phyloP scores from a whole-genome alignment of 2,113 vertebrate genomes.

The Corydoras maculifer region DNA sequence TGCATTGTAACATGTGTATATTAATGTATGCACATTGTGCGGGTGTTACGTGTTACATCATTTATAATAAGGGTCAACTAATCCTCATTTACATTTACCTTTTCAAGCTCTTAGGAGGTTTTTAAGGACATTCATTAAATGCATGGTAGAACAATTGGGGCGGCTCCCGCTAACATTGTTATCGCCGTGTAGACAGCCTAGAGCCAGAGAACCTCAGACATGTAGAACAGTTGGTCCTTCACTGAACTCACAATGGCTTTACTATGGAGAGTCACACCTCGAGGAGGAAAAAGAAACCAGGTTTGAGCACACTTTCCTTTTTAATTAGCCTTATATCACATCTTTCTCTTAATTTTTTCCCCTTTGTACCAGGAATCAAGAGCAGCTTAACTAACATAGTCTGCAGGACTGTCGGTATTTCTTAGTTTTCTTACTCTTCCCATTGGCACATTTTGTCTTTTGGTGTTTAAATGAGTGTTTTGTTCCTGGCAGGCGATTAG shows the following conservation, averaged over 20 bases:
- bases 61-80: too few species aligned
- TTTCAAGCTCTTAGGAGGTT: constrained; percentile 11
- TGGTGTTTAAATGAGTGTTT: neutral
- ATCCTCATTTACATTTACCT: neutral
- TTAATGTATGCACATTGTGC: too few species aligned
- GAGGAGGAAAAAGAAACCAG: constrained; percentile 65
- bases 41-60: too few species aligned
- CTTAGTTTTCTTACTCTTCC: too few species aligned
- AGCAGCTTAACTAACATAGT: too few species aligned
- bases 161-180: constrained; percentile 59
- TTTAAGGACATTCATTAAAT: constrained; percentile 29
- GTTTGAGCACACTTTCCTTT: constrained; percentile 54
- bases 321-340: neutral
- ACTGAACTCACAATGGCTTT: constrained; percentile 52
- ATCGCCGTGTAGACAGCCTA: constrained; percentile 51
- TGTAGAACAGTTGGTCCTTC: constrained; percentile 34
- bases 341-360: too few species aligned
- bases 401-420: too few species aligned
- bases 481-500: neutral
- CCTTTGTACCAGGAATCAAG: too few species aligned
- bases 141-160: constrained; percentile 53
- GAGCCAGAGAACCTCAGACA: constrained; percentile 55
- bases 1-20: too few species aligned
- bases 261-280: constrained; percentile 64
- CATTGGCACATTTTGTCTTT: too few species aligned